Evolutionary conservation across 2,888 invertebrate genomes (phyloP).

Genomic region (Caenorhabditis drosophilae): DNA sequence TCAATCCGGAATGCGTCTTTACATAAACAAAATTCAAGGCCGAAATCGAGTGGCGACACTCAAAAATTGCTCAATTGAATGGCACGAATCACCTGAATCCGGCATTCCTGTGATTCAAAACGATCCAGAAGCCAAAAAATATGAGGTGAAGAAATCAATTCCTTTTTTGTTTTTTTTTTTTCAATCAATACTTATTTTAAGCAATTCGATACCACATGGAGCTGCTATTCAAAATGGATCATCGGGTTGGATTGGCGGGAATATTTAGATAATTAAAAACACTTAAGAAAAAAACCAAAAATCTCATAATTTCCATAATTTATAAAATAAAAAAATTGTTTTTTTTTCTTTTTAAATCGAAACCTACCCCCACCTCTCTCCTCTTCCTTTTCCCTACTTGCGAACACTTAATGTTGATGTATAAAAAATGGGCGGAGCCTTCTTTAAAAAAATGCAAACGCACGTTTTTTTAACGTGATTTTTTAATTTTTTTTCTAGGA

Average conservation of each 20-base stretch:
- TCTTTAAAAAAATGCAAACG: too few relatives aligned
- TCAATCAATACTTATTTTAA: conserved; percentile 8
- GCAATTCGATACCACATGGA: conserved; percentile 7
- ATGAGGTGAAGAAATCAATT: conserved; percentile 15
- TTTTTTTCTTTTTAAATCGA: too few relatives aligned
- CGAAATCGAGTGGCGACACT: conserved; percentile 15
- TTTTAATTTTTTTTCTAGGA: too few relatives aligned
- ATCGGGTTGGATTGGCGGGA: conserved; percentile 54
- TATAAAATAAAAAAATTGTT: too few relatives aligned
- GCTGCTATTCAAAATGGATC: conserved; percentile 42
- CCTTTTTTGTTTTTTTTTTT: too few relatives aligned
- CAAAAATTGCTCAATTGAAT: conserved; percentile 28
- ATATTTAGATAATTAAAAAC: conserved; percentile 49
- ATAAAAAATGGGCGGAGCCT: too few relatives aligned
- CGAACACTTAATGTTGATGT: too few relatives aligned
- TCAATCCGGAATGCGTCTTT: conserved; percentile 41
- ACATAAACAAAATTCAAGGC: conserved; percentile 34
- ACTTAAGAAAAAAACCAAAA: too few relatives aligned
- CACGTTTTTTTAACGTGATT: too few relatives aligned
- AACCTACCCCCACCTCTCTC: too few relatives aligned
- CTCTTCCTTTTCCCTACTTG: too few relatives aligned
- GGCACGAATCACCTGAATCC: conserved; percentile 26
- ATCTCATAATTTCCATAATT: too few relatives aligned
- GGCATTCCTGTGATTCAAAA: conserved; percentile 24
- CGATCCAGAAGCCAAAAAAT: conserved; percentile 7